Base-by-base conservation (phyloP, 2,113 vertebrate genomes). In the Perognathus longimembris region DNA sequence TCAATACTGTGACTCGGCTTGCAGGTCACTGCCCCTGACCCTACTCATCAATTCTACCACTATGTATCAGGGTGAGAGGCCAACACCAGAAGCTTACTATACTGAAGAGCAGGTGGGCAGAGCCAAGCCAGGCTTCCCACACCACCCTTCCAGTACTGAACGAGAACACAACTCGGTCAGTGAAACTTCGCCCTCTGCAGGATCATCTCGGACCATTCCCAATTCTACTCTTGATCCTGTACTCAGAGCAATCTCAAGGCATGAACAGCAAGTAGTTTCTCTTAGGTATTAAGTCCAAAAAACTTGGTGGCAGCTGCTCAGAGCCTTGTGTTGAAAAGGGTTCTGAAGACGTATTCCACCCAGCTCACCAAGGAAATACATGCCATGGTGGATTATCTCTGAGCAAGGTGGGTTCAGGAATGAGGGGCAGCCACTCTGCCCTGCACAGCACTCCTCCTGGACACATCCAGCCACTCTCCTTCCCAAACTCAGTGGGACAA, bases 1-100 rank as follows among this genome's bases (percentile, higher is more conserved):
- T 78, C 42, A 83, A 12, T 18, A 67, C 1, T 90, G 34, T 86
- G 79, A 71, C 63, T 91, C 32, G 82, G 66, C 73, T 87, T 66
- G 71, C 11, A 45, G 75, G 88, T 50, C 85, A 63, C 18, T 87
- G 64, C 22, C 50, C 50, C 26, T 54, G 54, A 73, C 61, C 70
- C 71, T 28, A 38, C 26, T 36, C 74, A 69, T 80, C 70, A 78
- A 73, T 67, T 40, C 71, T 0, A 74, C 45, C 17, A 42, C 59
- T 5, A 6, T 8, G 14, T 74, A 28, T 9, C 26, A 89, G 73
- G 45, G 64, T 20, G n/a, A 79, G 69, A 40, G 8, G 75, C 50
- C 74, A 88, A 21, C 11, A 61, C 2, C 32, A 59, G 64, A 69
- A 54, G 59, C 75, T 81, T 34, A 28, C 0, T 45, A 12, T 54